A percentile compares a stretch with the other conserved stretches of the same genome.
Conservation (phyloP, 2,113 vertebrate species). For the Sceloporus tristichus region DNA sequence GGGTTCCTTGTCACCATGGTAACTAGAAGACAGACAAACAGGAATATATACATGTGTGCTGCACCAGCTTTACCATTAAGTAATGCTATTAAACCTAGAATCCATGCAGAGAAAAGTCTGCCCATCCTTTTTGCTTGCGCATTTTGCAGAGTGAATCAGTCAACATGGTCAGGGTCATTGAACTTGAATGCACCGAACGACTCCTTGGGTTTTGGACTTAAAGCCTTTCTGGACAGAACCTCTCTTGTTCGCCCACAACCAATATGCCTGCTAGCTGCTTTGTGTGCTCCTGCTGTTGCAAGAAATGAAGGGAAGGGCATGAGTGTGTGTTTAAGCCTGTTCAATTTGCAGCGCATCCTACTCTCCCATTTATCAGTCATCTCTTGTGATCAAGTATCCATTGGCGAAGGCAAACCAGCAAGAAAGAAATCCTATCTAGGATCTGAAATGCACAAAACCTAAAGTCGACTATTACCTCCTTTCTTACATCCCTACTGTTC, state of each 20-base stretch:
- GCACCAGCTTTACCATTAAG: not conserved
- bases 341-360: not conserved
- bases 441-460: not conserved
- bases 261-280: not conserved
- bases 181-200: not conserved
- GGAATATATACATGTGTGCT: not conserved
- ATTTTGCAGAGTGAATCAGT: not conserved
- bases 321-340: not conserved
- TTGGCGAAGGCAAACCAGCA: not conserved
- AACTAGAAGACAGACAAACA: not conserved
- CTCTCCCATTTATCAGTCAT: not conserved
- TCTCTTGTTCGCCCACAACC: not conserved
- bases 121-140: not conserved
- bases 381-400: not conserved
- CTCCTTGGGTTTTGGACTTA: not conserved
- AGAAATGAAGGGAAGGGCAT: not conserved
- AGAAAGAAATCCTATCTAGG: not conserved
- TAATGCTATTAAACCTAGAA: not conserved
- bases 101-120: not conserved
- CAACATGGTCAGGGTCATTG: not conserved
- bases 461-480: not conserved
- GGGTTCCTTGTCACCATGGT: slow-evolving; percentile 21
- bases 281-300: not conserved
- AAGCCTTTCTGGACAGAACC: not conserved
- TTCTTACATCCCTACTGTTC: not conserved